Conservation (phyloP, 2,113 vertebrate genomes). For the Grantiella picta region DNA sequence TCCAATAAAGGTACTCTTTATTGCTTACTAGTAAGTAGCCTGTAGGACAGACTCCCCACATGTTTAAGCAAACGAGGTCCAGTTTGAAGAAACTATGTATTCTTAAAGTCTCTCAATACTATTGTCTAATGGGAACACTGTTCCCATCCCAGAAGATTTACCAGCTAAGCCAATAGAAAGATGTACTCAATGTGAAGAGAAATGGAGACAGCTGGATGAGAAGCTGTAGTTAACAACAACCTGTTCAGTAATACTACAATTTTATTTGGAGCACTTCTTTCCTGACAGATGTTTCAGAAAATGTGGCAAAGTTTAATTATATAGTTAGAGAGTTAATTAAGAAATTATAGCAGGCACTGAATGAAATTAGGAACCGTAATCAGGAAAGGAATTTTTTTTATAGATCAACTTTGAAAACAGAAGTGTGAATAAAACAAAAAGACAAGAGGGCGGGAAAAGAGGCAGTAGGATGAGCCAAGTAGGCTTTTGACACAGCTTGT, state of each 20-base stretch:
- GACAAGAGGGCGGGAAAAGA: background rate
- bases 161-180: background rate
- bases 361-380: conserved; percentile 9
- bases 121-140: background rate
- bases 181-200: background rate
- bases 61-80: background rate
- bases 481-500: background rate
- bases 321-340: conserved; percentile 3
- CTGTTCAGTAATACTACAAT: background rate
- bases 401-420: background rate
- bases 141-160: background rate
- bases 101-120: background rate
- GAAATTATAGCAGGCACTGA: background rate
- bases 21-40: background rate
- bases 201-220: background rate
- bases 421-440: background rate
- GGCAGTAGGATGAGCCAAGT: background rate
- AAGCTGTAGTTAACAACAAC: background rate
- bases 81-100: background rate
- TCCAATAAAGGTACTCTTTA: background rate
- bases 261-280: background rate
- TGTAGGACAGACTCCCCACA: background rate
- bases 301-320: background rate
- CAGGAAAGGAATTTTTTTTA: conserved; percentile 1
- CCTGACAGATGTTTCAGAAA: conserved; percentile 1